These are phyloP conservation scores for Oligia strigilis DNA, from an alignment of 2,888 invertebrate species.

Conservation along the genomic window DNA sequence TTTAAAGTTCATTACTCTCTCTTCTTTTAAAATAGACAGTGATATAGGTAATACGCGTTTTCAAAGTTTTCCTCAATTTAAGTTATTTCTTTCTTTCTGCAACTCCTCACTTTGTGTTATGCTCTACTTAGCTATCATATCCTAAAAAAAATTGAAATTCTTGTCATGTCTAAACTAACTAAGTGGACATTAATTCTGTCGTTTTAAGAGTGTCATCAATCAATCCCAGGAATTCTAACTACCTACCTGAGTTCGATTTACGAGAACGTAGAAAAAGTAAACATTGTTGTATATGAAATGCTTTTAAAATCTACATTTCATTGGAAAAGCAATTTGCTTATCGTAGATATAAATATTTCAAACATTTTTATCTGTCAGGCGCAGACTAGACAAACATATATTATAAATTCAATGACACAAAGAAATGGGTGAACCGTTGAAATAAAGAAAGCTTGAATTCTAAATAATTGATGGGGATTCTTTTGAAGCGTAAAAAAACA, in stretches of 20 bases:
- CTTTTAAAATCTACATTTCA: conserved; percentile 37
- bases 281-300: conserved; percentile 10
- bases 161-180: not conserved
- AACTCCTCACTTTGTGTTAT: not conserved
- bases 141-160: not conserved
- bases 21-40: not conserved
- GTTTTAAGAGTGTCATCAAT: not conserved
- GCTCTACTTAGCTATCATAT: not conserved
- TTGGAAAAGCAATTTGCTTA: conserved; percentile 45
- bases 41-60: not conserved
- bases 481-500: conserved; percentile 34
- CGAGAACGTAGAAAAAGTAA: not conserved
- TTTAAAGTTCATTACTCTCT: not conserved
- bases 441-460: conserved; percentile 34
- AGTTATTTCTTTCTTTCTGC: not conserved
- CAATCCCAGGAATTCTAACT: not conserved
- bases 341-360: conserved; percentile 27
- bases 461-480: conserved; percentile 41
- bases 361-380: conserved; percentile 35
- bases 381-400: conserved; percentile 45
- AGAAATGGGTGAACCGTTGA: conserved; percentile 26
- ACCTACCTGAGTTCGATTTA: not conserved
- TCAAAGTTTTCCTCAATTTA: not conserved
- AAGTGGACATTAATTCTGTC: not conserved
- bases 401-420: conserved; percentile 47